A percentile compares a stretch with the other conserved stretches of the same genome.
Conservation (phyloP, 2,888 invertebrate genomes). For the Scrobipalpa costella region DNA sequence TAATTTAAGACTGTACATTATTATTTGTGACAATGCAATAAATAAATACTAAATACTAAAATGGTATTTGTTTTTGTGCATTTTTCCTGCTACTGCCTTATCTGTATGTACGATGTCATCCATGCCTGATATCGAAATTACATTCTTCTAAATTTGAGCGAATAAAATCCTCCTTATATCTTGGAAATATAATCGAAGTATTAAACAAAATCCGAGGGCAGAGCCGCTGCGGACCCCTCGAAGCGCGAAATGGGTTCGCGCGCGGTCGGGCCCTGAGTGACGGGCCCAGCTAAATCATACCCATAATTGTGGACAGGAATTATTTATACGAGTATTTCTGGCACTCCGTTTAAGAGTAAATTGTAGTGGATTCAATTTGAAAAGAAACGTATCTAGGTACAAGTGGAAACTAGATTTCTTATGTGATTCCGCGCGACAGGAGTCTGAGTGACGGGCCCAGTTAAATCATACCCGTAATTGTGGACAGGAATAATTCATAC, state of each 20-base stretch:
- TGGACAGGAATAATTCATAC: not conserved
- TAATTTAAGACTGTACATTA: too few species aligned
- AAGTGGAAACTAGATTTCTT: too few species aligned
- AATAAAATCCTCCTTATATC: constrained; percentile 8
- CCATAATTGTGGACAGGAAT: not conserved
- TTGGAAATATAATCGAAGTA: constrained; percentile 10
- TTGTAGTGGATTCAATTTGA: constrained; percentile 1
- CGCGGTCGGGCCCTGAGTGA: constrained; percentile 13
- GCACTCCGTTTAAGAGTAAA: not conserved
- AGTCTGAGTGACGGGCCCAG: constrained; percentile 11
- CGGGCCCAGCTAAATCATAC: constrained; percentile 5
- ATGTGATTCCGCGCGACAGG: constrained; percentile 17
- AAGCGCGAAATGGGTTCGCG: constrained; percentile 25
- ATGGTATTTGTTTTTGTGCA: too few species aligned
- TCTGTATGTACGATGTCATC: not conserved
- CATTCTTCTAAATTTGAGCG: not conserved
- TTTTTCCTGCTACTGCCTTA: too few species aligned
- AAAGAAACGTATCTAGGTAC: too few species aligned
- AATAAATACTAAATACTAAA: too few species aligned
- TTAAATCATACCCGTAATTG: constrained; percentile 6
- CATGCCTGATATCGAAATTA: not conserved
- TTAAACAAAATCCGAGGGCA: not conserved
- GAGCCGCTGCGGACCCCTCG: not conserved
- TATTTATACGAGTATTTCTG: not conserved
- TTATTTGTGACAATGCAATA: too few species aligned